Evolutionary conservation across 1,140 invertebrate genomes (phyloP), one percentile per base, ranked within the genome.

Genomic region (Choristoneura fumiferana): DNA sequence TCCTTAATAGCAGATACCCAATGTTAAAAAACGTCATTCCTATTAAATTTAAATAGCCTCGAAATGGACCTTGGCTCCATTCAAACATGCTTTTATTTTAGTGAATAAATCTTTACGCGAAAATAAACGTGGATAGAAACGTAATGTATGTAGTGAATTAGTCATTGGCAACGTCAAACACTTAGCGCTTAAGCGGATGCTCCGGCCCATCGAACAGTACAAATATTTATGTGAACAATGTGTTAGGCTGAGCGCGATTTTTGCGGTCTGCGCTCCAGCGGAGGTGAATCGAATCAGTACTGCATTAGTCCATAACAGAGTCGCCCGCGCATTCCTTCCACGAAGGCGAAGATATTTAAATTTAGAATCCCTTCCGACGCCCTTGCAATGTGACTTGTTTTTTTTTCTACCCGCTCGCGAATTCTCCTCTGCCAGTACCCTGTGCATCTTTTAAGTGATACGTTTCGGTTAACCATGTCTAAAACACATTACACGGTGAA

Each of bases 261-360:
- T 81, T 83, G 79, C 80, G 78, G 76, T 75, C 64, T 67, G 73
- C 76, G 76, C 78, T 73, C 61, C 34, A 67, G 62, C 58, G 54
- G 71, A 69, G 70, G 77, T 86, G 22, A 6, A 29, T 29, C 22
- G 84, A 87, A 78, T 88, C 84, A 88, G 84, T 87, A 73, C 72
- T 72, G 76, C 72, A 84, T 87, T 84, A 83, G 82, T 78, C 81
- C 76, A 87, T 84, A 85, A 69, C 63, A 83, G 73, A 74, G 81
- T 63, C 81, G 81, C 81, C 61, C 85, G 85, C 80, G 82, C 76
- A 69, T 73, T 66, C 62, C 73, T 62, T 56, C 57, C 65, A 71
- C 67, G 71, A 75, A 67, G 67, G 66, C 67, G 63, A 66, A 71
- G n/a, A n/a, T 74, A 77, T 87, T 84, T 87, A 84, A 84, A 85